Evolutionary conservation across 35 echinoderm and acorn worm species (phyloP), one percentile per base, ranked within the genome.

Genomic region (Patiria miniata): DNA sequence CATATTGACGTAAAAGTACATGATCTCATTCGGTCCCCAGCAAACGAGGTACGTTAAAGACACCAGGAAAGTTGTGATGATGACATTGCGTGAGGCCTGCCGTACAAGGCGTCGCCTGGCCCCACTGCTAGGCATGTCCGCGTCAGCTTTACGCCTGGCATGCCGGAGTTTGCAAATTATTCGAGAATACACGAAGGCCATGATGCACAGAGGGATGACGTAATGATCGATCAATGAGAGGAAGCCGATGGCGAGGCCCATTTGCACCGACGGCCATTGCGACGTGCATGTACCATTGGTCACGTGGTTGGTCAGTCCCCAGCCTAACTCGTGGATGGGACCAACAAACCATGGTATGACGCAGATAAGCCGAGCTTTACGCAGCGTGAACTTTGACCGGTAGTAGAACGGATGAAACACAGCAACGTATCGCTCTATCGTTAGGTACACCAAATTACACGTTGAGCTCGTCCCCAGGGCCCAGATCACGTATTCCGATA

Each of bases 391-490:
- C 26, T 87, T 84, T 12, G 78, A 87, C 3, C 93, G 85, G 59
- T 99, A 89, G 34, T 81, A 80, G 17, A 99, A 51, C 14, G 96
- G 96, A 90, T 99, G 89, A 38, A 99, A 88, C 5, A 99, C 89
- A 26, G 96, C 92, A 18, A 94, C 83, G 77, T 88, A 94, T 22
- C 96, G 40, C 33, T 99, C 96, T 4, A 95, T 52, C 3, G 96
- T 99, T 32, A 99, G 40, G 23, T 76, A 89, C 8, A 99, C 79
- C 19, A 99, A 79, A 37, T 99, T 99, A 26, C 82, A 86, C 16
- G 89, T 99, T 42, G 96, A 99, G 1, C 92, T 36, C 36, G 91
- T 86, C 5, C 86, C 90, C 40, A 91, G 68, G 21, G 96, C 82
- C 96, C 96, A 99, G 0, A 99, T 59, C 0, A 80, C 78, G 56